Percentiles rank a stretch among this genome's conserved stretches.
Evolutionary conservation across 2,113 vertebrate species (phyloP).

Genomic region (Hystrix brachyura): DNA sequence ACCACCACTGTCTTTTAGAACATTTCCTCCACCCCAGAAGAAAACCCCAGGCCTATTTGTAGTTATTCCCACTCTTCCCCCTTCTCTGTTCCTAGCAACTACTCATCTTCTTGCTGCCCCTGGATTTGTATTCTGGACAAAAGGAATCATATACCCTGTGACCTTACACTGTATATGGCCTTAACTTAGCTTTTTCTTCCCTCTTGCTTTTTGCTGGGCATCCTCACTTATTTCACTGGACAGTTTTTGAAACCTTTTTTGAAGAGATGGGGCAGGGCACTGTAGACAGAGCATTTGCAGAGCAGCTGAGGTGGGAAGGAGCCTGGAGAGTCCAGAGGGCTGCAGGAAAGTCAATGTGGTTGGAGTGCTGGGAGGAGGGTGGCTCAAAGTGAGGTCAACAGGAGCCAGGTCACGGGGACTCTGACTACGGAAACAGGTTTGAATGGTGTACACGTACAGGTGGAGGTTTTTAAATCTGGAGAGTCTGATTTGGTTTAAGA

Average conservation of each 20-base stretch:
- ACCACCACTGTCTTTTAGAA: neutral
- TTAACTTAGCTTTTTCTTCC: neutral
- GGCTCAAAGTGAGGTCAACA: accelerated
- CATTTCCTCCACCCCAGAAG: neutral
- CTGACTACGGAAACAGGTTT: neutral
- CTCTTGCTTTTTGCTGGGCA: neutral
- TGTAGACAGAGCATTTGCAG: accelerated
- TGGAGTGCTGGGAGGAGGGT: accelerated
- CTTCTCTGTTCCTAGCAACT: neutral
- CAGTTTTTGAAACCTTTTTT: neutral
- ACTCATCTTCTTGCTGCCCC: neutral
- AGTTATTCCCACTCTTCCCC: accelerated
- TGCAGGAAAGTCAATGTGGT: accelerated
- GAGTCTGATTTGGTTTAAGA: neutral
- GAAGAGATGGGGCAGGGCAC: neutral
- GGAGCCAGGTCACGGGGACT: neutral
- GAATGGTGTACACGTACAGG: neutral
- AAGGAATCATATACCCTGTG: neutral
- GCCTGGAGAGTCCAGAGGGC: neutral
- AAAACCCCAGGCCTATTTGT: neutral
- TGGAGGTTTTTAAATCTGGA: neutral
- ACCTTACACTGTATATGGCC: accelerated
- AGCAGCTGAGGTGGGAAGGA: neutral
- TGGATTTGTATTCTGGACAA: neutral
- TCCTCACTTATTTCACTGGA: neutral